Evolutionary conservation across 2,888 invertebrate species (phyloP).

Genomic region (Clostera curtula): DNA sequence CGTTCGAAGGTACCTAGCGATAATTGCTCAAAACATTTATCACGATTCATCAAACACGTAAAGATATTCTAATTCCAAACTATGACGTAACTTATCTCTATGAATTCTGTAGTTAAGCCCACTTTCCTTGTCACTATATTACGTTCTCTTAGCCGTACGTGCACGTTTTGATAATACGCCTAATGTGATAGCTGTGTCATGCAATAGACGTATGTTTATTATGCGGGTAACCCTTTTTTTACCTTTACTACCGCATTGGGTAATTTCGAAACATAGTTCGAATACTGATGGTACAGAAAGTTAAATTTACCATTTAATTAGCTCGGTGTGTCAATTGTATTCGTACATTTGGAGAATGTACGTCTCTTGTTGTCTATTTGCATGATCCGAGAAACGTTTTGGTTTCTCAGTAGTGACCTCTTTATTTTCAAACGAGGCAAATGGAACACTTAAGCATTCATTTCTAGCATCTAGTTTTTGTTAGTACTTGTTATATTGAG

Average conservation of each 20-base stretch:
- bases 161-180: constrained; percentile 20
- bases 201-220: constrained; percentile 14
- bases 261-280: constrained; percentile 22
- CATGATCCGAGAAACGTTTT: background rate
- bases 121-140: constrained; percentile 25
- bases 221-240: constrained; percentile 23
- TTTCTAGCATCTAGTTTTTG: background rate
- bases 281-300: constrained; percentile 29
- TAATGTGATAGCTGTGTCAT: constrained; percentile 10
- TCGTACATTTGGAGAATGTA: background rate
- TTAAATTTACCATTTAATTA: constrained; percentile 28
- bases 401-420: background rate
- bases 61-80: constrained; percentile 17
- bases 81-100: constrained; percentile 23
- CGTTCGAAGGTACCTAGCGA: constrained; percentile 28
- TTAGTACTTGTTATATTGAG: background rate
- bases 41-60: constrained; percentile 23
- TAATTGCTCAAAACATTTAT: constrained; percentile 35
- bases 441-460: constrained; percentile 1
- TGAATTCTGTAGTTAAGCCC: constrained; percentile 1
- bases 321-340: constrained; percentile 14
- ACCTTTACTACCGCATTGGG: constrained; percentile 30
- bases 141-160: constrained; percentile 19
- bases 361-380: constrained; percentile 2
- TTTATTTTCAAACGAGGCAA: background rate